A percentile compares a stretch with the other conserved stretches of the same genome.
phyloP scores from a whole-genome alignment of 2,888 invertebrate species.

The Rotaria socialis region DNA sequence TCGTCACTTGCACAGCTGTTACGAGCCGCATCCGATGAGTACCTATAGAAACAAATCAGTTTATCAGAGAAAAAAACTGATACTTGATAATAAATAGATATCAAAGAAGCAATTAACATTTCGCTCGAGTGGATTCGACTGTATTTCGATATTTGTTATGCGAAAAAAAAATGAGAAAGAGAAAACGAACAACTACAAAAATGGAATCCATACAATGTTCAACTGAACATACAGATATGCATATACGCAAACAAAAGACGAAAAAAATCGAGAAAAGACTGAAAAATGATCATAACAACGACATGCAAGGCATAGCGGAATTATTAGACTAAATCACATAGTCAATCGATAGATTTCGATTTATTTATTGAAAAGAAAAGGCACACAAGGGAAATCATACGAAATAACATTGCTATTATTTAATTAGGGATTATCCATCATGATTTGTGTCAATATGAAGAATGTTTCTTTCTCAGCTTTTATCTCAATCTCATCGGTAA shows the following conservation, averaged over 20 bases:
- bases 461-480: neutral
- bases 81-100: slow-evolving; percentile 5
- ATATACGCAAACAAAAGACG: neutral
- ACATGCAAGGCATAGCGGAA: neutral
- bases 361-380: too few species aligned
- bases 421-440: neutral
- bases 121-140: neutral
- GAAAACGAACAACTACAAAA: neutral
- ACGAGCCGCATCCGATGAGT: slow-evolving; percentile 1
- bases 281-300: too few species aligned
- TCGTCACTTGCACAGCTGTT: slow-evolving; percentile 7
- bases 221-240: neutral
- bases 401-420: neutral
- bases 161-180: neutral
- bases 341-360: neutral
- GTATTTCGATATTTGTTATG: neutral
- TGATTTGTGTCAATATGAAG: neutral
- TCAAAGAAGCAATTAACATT: slow-evolving; percentile 6
- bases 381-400: neutral
- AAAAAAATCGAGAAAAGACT: neutral
- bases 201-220: neutral
- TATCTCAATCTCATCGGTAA: neutral
- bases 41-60: neutral
- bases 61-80: neutral
- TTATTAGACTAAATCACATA: neutral